Evolutionary conservation across 2,797 vertebrate genomes (phyloP), one percentile per base, ranked within the genome.

Genomic region (Cirrhinus molitorella): DNA sequence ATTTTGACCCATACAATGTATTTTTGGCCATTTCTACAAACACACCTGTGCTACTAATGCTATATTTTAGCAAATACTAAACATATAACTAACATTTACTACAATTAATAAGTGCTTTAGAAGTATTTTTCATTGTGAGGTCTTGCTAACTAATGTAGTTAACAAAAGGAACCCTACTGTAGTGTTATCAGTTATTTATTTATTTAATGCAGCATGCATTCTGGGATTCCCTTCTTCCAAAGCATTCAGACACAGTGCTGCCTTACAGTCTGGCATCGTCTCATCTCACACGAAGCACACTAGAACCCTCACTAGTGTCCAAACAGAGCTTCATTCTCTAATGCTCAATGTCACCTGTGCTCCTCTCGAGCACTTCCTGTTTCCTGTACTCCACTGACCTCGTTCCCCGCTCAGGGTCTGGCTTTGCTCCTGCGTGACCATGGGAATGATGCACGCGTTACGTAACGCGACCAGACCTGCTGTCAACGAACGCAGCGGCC

Each of bases 381-480:
- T 57, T 59, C 11, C 57, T 14, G 57, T 59, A 25, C 25, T 14
- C 57, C 57, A 59, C 57, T 25, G 57, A 59, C 57, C 57, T 59
- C 57, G 2, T 59, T 59, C 81, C 40, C 23, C 16, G 53, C 31
- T 72, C 49, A 3, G 53, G 53, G 59, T 61, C 45, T 4, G 21
- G 70, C 73, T 81, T 81, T 81, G 79, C 85, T 59, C 47, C 14
- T 19, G 49, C 2, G 23, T 53, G 28, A 59, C 79, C 43, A 84
- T 59, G 37, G 67, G 57, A 72, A 59, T 19, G 12, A 66, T 17
- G 19, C 70, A 5, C 11, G 23, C 0, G 80, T 83, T 83, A 83
- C 12, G 75, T 76, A 83, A 83, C 53, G 51, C n/a, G n/a, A n/a
- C 53, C 53, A 55, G 75, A n/a, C 75, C 79, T 73, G 55, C 79